Percentiles rank a stretch among this genome's conserved stretches.
Evolutionary conservation across 2,113 vertebrate genomes (phyloP).

Genomic region (Dicentrarchus labrax): DNA sequence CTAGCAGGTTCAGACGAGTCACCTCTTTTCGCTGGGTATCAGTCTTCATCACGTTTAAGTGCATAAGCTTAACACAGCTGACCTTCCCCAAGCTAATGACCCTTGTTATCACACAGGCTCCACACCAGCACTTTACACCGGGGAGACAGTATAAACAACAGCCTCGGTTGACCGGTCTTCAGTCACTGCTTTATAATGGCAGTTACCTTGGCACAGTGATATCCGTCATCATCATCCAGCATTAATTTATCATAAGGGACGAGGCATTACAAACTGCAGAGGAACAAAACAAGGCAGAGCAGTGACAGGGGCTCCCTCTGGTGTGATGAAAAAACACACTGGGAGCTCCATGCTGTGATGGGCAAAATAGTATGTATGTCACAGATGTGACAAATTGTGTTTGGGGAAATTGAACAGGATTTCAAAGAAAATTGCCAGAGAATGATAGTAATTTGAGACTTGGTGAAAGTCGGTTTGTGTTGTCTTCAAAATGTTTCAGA

Average conservation of each 20-base stretch:
- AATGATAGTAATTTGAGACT: conserved; percentile 40
- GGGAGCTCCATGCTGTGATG: conserved; percentile 32
- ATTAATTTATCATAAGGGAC: conserved; percentile 68
- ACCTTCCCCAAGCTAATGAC: conserved; percentile 81
- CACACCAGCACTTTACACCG: conserved; percentile 66
- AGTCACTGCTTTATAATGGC: conserved; percentile 68
- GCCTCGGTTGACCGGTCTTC: conserved; percentile 60
- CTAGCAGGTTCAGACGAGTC: neutral
- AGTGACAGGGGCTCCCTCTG: conserved; percentile 73
- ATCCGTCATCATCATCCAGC: conserved; percentile 73
- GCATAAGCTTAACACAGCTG: conserved; percentile 68
- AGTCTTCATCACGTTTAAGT: conserved; percentile 67
- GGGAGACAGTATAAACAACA: conserved; percentile 75
- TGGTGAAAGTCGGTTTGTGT: neutral
- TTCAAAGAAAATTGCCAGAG: conserved; percentile 29
- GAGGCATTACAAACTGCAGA: conserved; percentile 44
- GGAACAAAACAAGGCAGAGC: conserved; percentile 42
- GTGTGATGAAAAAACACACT: conserved; percentile 63
- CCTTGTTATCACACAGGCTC: conserved; percentile 62
- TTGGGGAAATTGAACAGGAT: conserved; percentile 29
- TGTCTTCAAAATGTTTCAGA: neutral
- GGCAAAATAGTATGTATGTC: conserved; percentile 36
- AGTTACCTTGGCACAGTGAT: conserved; percentile 76
- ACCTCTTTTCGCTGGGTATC: conserved; percentile 50
- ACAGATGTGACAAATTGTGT: conserved; percentile 39